phyloP scores from a whole-genome alignment of 2,113 vertebrate genomes.

The Muscicapa adusta region DNA sequence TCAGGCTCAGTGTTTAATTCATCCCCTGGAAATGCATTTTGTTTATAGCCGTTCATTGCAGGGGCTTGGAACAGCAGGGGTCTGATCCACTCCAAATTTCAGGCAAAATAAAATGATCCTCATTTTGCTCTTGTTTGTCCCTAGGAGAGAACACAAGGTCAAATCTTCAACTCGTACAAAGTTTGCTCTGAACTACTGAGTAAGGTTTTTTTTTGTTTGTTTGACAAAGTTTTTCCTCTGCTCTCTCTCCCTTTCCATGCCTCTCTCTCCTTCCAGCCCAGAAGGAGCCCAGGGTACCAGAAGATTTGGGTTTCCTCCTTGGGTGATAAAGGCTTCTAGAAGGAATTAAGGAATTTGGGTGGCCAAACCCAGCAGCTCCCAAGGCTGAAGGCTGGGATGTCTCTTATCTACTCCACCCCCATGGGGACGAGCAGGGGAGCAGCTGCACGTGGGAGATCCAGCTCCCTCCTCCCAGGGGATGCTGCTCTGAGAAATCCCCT shows the following conservation, averaged over 20 bases:
- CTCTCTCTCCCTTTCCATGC: background rate
- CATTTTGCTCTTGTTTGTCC: background rate
- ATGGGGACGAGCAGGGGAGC: background rate
- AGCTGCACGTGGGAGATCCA: background rate
- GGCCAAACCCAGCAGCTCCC: background rate
- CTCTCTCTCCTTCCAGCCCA: background rate
- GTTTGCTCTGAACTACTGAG: background rate
- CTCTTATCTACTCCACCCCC: background rate
- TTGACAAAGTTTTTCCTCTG: background rate
- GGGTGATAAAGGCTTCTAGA: background rate
- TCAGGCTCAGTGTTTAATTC: background rate
- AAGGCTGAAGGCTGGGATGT: background rate
- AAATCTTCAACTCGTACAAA: background rate
- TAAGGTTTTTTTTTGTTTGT: rapidly evolving
- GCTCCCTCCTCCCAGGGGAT: background rate
- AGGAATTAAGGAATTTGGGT: background rate
- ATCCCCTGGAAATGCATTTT: background rate
- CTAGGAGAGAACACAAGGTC: slow-evolving; percentile 42
- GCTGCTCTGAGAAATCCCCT: background rate
- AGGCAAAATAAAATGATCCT: background rate
- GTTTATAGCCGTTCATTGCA: slow-evolving; percentile 10
- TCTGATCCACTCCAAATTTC: slow-evolving; percentile 36
- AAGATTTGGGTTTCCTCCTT: background rate
- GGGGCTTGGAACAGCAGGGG: slow-evolving; percentile 10
- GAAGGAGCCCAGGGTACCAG: background rate